Evolutionary conservation across 2,113 vertebrate genomes (phyloP).

Genomic region (Physeter macrocephalus): DNA sequence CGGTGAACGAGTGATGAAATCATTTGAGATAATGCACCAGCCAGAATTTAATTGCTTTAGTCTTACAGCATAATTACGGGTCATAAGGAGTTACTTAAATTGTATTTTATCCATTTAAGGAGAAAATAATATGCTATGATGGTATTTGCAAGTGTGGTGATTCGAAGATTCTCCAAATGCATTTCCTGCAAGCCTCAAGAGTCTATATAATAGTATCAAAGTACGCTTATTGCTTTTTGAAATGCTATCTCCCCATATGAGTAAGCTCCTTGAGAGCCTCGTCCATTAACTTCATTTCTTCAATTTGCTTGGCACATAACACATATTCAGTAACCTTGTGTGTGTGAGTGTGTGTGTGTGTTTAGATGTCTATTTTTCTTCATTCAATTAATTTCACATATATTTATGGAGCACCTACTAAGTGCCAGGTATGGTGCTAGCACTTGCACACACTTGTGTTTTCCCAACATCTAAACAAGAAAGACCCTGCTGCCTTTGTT

Average conservation of each 20-base stretch:
- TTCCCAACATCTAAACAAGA: not conserved
- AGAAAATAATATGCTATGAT: not conserved
- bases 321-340: not conserved
- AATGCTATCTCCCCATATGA: not conserved
- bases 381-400: not conserved
- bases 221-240: not conserved
- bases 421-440: not conserved
- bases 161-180: not conserved
- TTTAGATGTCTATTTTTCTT: not conserved
- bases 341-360: not conserved
- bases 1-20: not conserved
- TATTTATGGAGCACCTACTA: not conserved
- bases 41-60: not conserved
- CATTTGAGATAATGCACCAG: not conserved
- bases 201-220: not conserved
- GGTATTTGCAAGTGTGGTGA: not conserved
- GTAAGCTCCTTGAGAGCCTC: not conserved
- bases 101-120: constrained; percentile 1
- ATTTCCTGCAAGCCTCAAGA: not conserved
- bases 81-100: not conserved
- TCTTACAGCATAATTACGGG: not conserved
- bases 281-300: not conserved
- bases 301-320: not conserved
- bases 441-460: not conserved
- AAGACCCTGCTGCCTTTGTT: not conserved